Conservation (phyloP, 2,888 invertebrate species). For the Ochropleura plecta region DNA sequence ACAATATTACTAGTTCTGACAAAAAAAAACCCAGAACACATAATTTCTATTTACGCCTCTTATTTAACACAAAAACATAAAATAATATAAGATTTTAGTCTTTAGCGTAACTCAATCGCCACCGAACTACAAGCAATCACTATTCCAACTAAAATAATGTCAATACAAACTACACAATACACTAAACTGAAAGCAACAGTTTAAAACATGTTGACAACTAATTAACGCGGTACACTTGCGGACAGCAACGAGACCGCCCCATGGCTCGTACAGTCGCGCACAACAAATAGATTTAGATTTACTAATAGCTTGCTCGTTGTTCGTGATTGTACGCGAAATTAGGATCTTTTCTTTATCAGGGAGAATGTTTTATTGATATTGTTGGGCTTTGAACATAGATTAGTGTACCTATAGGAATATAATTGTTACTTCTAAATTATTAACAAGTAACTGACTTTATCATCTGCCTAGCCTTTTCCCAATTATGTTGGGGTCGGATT, state of each 20-base stretch:
- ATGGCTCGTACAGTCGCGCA: conserved; percentile 44
- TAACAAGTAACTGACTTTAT: background rate
- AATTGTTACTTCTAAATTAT: background rate
- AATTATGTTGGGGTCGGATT: too few species aligned
- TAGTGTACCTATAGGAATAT: background rate
- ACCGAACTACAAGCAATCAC: background rate
- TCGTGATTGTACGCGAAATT: conserved; percentile 36
- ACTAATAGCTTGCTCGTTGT: conserved; percentile 47
- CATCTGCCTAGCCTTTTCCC: too few species aligned
- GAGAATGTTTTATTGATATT: conserved; percentile 14
- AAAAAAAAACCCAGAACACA: background rate
- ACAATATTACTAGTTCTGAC: too few species aligned
- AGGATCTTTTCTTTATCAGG: conserved; percentile 18
- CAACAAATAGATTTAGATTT: conserved; percentile 60
- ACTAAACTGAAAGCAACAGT: conserved; percentile 54
- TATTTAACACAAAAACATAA: background rate
- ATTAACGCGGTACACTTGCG: conserved; percentile 61
- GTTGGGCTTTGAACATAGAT: conserved; percentile 14
- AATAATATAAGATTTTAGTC: background rate
- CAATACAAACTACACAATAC: conserved; percentile 29
- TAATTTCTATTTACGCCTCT: too few species aligned
- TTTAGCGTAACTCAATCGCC: background rate
- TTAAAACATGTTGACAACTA: conserved; percentile 64
- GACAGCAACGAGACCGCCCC: conserved; percentile 52
- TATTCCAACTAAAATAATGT: conserved; percentile 15